phyloP scores from a whole-genome alignment of 1,140 invertebrate genomes.

The Harpegnathos saltator region DNA sequence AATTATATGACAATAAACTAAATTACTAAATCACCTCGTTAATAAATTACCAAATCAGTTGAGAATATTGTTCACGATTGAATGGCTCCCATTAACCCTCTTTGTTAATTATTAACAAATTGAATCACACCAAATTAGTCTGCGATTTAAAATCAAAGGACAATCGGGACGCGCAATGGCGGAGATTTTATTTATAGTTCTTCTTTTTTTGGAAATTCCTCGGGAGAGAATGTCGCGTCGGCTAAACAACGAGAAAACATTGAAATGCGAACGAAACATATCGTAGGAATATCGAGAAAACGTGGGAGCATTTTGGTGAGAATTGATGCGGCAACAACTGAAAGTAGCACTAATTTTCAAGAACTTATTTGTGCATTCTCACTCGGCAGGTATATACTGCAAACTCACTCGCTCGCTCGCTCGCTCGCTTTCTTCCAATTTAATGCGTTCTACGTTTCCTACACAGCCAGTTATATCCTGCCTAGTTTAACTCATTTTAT shows the following conservation, averaged over 20 bases:
- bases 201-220: too few species aligned
- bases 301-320: background rate
- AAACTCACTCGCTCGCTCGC: too few species aligned
- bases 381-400: background rate
- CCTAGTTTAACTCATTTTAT: conserved; percentile 9
- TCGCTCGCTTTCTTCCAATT: background rate
- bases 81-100: conserved; percentile 28
- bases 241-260: too few species aligned
- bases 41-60: conserved; percentile 49
- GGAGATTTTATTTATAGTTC: too few species aligned
- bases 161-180: too few species aligned
- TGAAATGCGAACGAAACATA: too few species aligned
- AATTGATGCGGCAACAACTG: background rate
- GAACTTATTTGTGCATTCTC: background rate
- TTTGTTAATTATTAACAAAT: conserved; percentile 52
- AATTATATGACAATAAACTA: conserved; percentile 32
- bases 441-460: background rate
- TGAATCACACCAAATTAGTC: conserved; percentile 2
- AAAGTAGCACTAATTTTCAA: background rate
- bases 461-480: background rate
- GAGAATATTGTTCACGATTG: conserved; percentile 41
- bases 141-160: conserved; percentile 28
- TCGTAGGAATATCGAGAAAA: too few species aligned
- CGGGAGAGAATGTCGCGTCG: too few species aligned
- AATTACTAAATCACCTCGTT: conserved; percentile 40